These are phyloP conservation scores for Celastrina argiolus DNA, from an alignment of 2,888 invertebrate species.

Conservation along the genomic window DNA sequence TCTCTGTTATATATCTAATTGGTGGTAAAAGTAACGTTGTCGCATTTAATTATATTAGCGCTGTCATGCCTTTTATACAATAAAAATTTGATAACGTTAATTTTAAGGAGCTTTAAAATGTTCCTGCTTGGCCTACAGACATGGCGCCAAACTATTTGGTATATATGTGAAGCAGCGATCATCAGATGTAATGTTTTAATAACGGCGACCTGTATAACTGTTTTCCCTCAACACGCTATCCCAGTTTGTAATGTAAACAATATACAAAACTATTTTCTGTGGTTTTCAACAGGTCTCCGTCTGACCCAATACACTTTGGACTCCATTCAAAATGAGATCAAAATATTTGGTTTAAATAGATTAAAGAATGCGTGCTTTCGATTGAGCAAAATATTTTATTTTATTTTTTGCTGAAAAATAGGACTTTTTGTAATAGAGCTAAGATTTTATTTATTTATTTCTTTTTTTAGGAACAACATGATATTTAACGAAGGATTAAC, in stretches of 20 bases:
- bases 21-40: too few species aligned
- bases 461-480: too few species aligned
- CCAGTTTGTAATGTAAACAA: neutral
- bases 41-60: too few species aligned
- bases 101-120: too few species aligned
- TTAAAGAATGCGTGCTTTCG: neutral
- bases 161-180: neutral
- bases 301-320: neutral
- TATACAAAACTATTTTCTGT: neutral
- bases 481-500: too few species aligned
- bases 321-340: constrained; percentile 6
- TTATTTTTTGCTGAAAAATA: too few species aligned
- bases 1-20: too few species aligned
- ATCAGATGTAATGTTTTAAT: constrained; percentile 15
- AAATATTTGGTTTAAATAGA: neutral
- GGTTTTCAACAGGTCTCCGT: neutral
- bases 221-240: constrained; percentile 6
- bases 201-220: constrained; percentile 14
- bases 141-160: neutral
- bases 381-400: too few species aligned
- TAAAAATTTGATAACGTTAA: too few species aligned
- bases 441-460: too few species aligned
- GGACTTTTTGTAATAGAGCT: neutral
- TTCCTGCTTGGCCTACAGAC: too few species aligned
- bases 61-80: too few species aligned